Evolutionary conservation across 2,797 vertebrate species (phyloP), one percentile per base, ranked within the genome.

Genomic region (Oreonectes daqikongensis): DNA sequence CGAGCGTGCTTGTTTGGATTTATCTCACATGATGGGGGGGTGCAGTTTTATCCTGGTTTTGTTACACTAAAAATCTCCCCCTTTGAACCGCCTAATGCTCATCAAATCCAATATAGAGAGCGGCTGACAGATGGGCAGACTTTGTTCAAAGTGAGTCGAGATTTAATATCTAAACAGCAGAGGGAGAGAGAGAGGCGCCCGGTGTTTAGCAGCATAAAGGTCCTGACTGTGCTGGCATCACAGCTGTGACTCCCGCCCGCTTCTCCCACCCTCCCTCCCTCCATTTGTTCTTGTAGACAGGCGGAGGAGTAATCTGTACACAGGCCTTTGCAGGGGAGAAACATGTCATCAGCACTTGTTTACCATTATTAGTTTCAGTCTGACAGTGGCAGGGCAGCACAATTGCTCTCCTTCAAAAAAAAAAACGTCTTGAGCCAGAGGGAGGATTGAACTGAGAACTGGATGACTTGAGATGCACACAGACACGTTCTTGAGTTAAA

Each of bases 151-250:
- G 92, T 90, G 86, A 83, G 89, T 83, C 79, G 85, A 86, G 88
- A 89, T 91, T 92, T 88, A 93, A 91, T 92, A 86, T 90, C 90
- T 92, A 90, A 95, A 90, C 91, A 90, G 93, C 91, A 91, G 78
- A 75, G 79, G 73, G 86, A 77, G 90, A 89, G 87, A 90, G 85
- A 82, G 82, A 69, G 86, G 82, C 86, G 82, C 87, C 85, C 86
- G 89, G 86, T 81, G 87, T 86, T 85, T 82, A 86, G 82, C 67
- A 81, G 86, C 78, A 78, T 82, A 90, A 90, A 92, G 88, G 88
- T 88, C 87, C 90, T 88, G 92, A 91, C 86, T 89, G 89, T 83
- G 78, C 82, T 64, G 32, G 87, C 86, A 87, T 91, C 88, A 89
- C 94, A 93, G 93, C 94, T 94, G 93, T 87, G 92, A 83, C 86